Base-by-base conservation (phyloP, 2,888 invertebrate genomes). In the Protula sp. region DNA sequence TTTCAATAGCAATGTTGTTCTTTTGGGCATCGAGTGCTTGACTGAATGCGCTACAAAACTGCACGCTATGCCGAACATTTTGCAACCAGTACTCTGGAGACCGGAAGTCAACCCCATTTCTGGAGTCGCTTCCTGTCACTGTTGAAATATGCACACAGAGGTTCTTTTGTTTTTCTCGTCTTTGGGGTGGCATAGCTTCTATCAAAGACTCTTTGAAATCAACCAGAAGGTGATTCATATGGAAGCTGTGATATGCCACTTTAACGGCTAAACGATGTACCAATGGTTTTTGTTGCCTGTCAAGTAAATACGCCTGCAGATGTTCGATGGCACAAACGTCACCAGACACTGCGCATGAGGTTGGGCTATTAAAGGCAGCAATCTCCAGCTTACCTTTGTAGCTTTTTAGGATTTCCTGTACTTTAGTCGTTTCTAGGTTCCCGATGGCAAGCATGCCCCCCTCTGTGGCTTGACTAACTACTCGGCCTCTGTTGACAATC, bases 1-100 rank as follows among this genome's bases (percentile, higher is more conserved):
- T 70, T 60, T 75, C 75, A 9, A 75, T 38, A 60, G 69, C 67
- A 5, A 73, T 54, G 52, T 66, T 70, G 2, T 55, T 57, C 26
- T 54, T 50, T 0, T 57, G 30, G 1, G 59, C 53, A 30, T 2
- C 19, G 3, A 50, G 26, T 19, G 53, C 57, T 3, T 66, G 55
- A 28, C 60, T 48, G 54, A 58, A n/a, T 1, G 68, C 68, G 45
- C 68, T 60, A 38, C 60, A 58, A 50, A 75, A 72, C 1, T 54
- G 45, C 0, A 74, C 74, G 19, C 71, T 70, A 38, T 68, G 48
- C 38, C 67, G 56, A 24, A 72, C 66, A 59, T 74, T 75, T 29
- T 61, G 52, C n/a, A 60, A 60, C 74, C 74, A 75, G 58, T 75
- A 75, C 2, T 62, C 47, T n/a, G n/a, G n/a, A n/a, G n/a, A n/a